Base-by-base conservation (phyloP, 1,140 invertebrate species). In the Alviniconcha marisindica region DNA sequence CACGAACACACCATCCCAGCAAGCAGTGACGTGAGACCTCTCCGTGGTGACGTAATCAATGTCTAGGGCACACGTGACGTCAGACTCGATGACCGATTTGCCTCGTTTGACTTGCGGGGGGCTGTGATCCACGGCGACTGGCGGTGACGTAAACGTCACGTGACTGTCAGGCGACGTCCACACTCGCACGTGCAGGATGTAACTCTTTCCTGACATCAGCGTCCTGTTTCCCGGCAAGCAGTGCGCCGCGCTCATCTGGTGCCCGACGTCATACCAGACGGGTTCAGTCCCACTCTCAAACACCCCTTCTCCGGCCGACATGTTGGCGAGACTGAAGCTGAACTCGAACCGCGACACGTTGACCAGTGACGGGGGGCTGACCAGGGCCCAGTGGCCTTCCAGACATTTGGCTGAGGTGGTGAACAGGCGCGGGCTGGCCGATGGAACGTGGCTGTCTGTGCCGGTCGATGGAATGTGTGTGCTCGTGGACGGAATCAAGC, bases 1-100 rank as follows among this genome's bases (percentile, higher is more conserved):
- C 24, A 31, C 56, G 69, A 89, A 89, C 12, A 89, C 86, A 15
- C 77, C 81, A 5, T 60, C 28, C 88, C 88, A 89, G 73, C 87
- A 88, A 15, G 83, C 77, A 1, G 60, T 77, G 28, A 89, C 38
- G 18, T 54, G n/a, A 7, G 40, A 60, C 0, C n/a, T 36, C n/a
- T 71, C 36, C 24, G 71, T 76, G 10, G 66, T 86, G 14, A 83
- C 56, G 71, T 82, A 88, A 51, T 89, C 87, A 7, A 86, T n/a
- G 76, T 89, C 87, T 3, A n/a, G 14, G 21, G n/a, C 24, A 71
- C 87, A 89, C 0, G 51, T 42, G 3, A n/a, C 38, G 40, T 63
- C 51, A 2, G 84, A 84, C 44, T 88, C 88, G 14, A 38, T 76
- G 0, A 88, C 81, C 24, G 81, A 83, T 63, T 78, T 77, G 31